Evolutionary conservation across 2,113 vertebrate genomes (phyloP).

Genomic region (Tylochromis polylepis): DNA sequence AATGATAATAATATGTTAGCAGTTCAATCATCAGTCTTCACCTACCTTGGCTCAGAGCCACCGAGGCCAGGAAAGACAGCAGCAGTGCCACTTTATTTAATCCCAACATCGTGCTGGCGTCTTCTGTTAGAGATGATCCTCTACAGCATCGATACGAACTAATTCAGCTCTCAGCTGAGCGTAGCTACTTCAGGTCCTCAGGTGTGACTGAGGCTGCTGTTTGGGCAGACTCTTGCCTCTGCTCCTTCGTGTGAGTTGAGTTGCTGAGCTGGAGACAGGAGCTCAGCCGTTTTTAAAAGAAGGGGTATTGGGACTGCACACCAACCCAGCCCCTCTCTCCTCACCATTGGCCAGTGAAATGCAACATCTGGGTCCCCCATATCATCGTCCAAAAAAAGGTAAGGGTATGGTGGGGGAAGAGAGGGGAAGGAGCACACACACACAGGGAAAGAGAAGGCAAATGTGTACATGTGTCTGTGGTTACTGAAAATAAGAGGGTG

Average conservation of each 20-base stretch:
- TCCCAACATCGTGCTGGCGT: constrained; percentile 65
- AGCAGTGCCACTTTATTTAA: constrained; percentile 58
- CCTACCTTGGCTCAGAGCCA: constrained; percentile 72
- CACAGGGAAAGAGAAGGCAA: neutral
- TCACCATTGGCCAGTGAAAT: constrained; percentile 70
- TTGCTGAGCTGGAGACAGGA: constrained; percentile 54
- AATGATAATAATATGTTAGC: neutral
- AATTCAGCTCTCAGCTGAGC: neutral
- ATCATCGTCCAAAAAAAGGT: constrained; percentile 62
- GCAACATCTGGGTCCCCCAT: constrained; percentile 68
- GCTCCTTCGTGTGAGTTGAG: constrained; percentile 49
- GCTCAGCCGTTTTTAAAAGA: constrained; percentile 72
- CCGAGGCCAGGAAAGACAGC: constrained; percentile 52
- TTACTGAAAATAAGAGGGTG: constrained; percentile 9
- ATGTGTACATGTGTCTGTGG: neutral
- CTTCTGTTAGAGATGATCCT: neutral
- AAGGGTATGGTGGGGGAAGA: constrained; percentile 24
- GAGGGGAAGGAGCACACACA: neutral
- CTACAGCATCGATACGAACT: neutral
- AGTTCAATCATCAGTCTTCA: neutral
- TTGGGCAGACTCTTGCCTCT: neutral
- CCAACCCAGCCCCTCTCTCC: constrained; percentile 74
- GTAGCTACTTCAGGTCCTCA: neutral
- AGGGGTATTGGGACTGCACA: constrained; percentile 55
- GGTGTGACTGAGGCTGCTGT: constrained; percentile 48